Base-by-base conservation (phyloP, 2,797 vertebrate genomes). In the Semotilus atromaculatus region DNA sequence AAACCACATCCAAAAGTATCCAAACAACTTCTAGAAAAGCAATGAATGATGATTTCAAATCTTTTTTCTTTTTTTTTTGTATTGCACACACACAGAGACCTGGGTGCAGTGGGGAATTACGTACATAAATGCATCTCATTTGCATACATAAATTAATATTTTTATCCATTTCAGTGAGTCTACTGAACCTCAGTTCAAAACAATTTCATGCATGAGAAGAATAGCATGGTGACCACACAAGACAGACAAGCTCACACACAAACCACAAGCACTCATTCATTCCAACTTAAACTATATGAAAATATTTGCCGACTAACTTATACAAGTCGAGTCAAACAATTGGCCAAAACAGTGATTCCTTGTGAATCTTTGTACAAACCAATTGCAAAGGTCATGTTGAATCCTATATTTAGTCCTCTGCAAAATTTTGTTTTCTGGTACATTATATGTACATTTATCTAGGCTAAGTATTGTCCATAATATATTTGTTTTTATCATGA, bases 161-260 rank as follows among this genome's bases (percentile, higher is more conserved):
- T 78, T 62, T 71, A 84, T 78, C 38, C 66, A 84, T 77, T 78
- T 84, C 51, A 84, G 51, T n/a, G 74, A 66, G 1, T 71, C 75
- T 55, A 71, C 48, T 60, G 83, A 79, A 62, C 38, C 38, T 70
- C 67, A 62, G 26, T 84, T 84, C 75, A 78, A 84, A 79, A 78
- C 75, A 79, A 62, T 84, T 84, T 78, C 66, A 84, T 72, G 83
- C 83, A 71, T 79, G 75, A 79, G 51, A 79, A n/a, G 53, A 71
- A 71, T 55, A 79, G 23, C 9, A 21, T 62, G 51, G 29, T 34
- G 51, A 72, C 23, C 80, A 71, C 51, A 43, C 34, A 18, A 58
- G 62, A 36, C 43, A 76, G 23, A 67, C 23, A 55, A 67, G 40
- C 58, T 62, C 26, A 66, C 58, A 66, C 19, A 79, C 40, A 67